Evolutionary conservation across 2,113 vertebrate species (phyloP).

Genomic region (Acanthisitta chloris): DNA sequence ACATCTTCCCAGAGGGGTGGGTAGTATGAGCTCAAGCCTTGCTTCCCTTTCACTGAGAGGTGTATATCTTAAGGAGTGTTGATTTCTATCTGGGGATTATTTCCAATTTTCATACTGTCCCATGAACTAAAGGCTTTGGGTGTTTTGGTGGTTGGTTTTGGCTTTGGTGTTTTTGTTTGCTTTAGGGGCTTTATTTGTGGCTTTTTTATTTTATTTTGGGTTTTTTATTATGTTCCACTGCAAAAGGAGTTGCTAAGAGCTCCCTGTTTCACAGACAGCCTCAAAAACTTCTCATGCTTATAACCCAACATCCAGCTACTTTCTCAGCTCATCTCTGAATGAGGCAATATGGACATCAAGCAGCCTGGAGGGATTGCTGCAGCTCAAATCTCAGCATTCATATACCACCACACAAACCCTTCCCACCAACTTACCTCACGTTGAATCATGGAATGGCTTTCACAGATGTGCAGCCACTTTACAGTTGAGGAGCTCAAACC

Average conservation of each 20-base stretch:
- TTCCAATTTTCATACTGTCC: neutral
- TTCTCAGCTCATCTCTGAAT: neutral
- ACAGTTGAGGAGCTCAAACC: neutral
- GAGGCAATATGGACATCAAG: neutral
- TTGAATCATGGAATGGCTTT: neutral
- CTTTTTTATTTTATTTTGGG: neutral
- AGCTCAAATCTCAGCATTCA: neutral
- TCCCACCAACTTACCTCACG: neutral
- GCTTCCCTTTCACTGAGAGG: neutral
- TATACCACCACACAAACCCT: neutral
- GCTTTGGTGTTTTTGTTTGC: neutral
- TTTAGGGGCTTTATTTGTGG: accelerated
- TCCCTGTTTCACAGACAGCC: neutral
- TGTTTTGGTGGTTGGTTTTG: neutral
- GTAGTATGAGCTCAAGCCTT: neutral
- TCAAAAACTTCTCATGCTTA: neutral
- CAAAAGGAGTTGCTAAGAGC: neutral
- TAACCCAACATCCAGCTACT: neutral
- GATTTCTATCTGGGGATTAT: neutral
- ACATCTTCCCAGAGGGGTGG: neutral
- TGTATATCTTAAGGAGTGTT: neutral
- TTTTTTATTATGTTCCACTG: neutral
- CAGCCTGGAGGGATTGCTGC: neutral
- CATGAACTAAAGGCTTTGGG: neutral
- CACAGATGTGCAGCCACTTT: neutral